These are phyloP conservation scores for Baronia brevicornis DNA, from an alignment of 2,888 invertebrate genomes.

Conservation along the genomic window DNA sequence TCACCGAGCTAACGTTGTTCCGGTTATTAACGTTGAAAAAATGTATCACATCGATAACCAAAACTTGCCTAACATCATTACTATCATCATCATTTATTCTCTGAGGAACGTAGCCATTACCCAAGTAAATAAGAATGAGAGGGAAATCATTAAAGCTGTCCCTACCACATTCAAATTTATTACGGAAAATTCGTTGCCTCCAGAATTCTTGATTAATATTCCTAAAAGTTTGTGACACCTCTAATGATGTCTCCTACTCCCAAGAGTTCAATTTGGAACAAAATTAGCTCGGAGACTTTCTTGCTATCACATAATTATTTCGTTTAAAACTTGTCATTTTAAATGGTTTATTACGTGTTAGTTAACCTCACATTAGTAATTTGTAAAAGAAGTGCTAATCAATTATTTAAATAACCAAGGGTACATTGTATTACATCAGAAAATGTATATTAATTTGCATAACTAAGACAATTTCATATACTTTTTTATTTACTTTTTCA, in stretches of 20 bases:
- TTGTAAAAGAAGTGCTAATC: neutral
- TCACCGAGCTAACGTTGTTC: no score
- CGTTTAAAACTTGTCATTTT: constrained; percentile 1
- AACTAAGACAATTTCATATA: no score
- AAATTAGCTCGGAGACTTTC: constrained; percentile 38
- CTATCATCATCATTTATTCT: no score
- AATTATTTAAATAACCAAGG: no score
- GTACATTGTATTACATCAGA: no score
- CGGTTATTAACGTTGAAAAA: no score
- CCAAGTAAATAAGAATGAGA: no score
- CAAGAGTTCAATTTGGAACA: constrained; percentile 34
- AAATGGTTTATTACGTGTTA: neutral
- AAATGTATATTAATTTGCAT: no score
- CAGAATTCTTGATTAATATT: constrained; percentile 34
- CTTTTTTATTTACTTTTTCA: no score
- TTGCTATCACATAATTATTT: constrained; percentile 26
- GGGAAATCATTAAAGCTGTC: constrained; percentile 5
- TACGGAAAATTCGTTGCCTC: constrained; percentile 16
- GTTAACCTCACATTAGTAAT: neutral
- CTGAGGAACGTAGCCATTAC: no score
- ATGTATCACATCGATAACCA: no score
- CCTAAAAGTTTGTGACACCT: constrained; percentile 41
- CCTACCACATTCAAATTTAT: constrained; percentile 11
- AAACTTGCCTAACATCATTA: no score
- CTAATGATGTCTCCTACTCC: constrained; percentile 45